Conservation (phyloP, 2,797 vertebrate genomes). For the Onychomys leucogaster region DNA sequence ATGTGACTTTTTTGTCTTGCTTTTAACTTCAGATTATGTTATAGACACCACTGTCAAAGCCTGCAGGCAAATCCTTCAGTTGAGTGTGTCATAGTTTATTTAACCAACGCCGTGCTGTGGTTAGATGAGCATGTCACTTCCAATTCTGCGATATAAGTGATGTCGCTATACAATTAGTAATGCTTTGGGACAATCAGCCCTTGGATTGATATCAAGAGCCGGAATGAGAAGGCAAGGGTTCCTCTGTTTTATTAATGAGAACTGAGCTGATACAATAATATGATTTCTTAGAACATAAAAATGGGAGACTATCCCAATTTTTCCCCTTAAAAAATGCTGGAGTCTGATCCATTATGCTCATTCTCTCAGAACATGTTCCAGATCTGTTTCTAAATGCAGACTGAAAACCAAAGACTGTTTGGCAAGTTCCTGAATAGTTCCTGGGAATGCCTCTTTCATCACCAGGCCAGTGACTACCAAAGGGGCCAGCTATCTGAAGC, state of each 20-base stretch:
- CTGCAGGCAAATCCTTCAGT: background rate
- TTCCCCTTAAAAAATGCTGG: constrained; percentile 40
- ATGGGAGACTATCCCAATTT: background rate
- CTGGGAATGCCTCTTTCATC: background rate
- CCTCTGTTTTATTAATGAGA: constrained; percentile 64
- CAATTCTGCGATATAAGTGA: constrained; percentile 47
- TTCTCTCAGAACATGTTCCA: background rate
- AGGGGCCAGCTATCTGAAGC: background rate
- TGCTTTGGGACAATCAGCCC: constrained; percentile 45
- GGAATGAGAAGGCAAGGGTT: background rate
- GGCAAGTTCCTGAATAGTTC: background rate
- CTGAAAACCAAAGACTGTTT: constrained; percentile 10
- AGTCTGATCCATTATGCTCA: constrained; percentile 20
- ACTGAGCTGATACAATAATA: background rate
- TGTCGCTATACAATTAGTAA: constrained; percentile 36
- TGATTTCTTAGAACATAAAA: constrained; percentile 51
- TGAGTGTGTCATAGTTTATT: constrained; percentile 23
- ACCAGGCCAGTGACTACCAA: background rate
- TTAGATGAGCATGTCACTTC: constrained; percentile 15
- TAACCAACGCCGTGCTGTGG: background rate
- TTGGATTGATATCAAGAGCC: constrained; percentile 60
- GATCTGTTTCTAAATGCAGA: constrained; percentile 43
- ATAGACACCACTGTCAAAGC: background rate
- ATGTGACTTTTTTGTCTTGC: constrained; percentile 13
- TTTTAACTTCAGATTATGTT: constrained; percentile 37